Conservation (phyloP, 2,113 vertebrate genomes). For the Aythya baeri region DNA sequence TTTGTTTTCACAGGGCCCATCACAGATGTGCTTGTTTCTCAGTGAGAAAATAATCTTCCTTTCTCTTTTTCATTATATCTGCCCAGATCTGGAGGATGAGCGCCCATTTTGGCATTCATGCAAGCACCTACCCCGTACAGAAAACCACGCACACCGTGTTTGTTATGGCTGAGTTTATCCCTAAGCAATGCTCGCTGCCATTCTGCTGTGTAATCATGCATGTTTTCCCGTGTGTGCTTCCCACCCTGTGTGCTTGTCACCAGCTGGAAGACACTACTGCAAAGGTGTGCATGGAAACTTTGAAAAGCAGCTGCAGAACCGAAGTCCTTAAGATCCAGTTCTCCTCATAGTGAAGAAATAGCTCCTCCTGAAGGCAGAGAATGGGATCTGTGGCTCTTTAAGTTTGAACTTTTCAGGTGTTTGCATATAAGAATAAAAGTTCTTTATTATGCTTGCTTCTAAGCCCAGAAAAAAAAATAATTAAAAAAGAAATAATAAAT, state of each 20-base stretch:
- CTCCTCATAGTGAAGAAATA: conserved; percentile 4
- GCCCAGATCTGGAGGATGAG: conserved; percentile 29
- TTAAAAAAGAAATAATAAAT: not conserved
- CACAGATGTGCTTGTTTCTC: not conserved
- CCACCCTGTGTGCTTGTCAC: not conserved
- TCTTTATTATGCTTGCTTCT: not conserved
- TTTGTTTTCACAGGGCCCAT: not conserved
- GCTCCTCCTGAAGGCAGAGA: conserved; percentile 48
- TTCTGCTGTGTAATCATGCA: not conserved
- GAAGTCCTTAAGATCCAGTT: not conserved
- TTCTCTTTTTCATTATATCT: conserved; percentile 20
- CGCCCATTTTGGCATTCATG: not conserved
- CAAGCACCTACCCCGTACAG: not conserved
- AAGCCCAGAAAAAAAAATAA: not conserved
- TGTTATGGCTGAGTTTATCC: not conserved
- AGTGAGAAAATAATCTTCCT: conserved; percentile 16
- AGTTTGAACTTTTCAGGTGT: not conserved
- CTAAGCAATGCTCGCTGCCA: not conserved
- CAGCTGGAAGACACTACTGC: not conserved
- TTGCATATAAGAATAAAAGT: not conserved
- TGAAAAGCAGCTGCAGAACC: not conserved
- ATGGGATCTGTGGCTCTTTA: not conserved
- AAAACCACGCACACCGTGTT: not conserved
- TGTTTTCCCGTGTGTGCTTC: not conserved
- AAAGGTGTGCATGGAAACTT: not conserved